Base-by-base conservation (phyloP, 2,888 invertebrate genomes). In the Microplitis deprimator region DNA sequence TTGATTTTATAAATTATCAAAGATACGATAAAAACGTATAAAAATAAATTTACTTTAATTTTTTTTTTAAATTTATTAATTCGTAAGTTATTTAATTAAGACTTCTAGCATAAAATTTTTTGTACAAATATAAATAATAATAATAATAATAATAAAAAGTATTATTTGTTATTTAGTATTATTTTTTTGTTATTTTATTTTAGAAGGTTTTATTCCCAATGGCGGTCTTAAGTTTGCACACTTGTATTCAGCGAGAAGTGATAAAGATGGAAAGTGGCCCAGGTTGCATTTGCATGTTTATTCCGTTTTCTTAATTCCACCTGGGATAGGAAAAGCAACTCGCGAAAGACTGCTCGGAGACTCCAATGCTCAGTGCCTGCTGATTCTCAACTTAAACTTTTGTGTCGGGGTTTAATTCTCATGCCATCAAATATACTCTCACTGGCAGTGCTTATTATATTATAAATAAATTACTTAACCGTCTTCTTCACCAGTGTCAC, bases 231-330 rank as follows among this genome's bases (percentile, higher is more conserved):
- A 84, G 80, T 82, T 80, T 78, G 80, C 79, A 80, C 79, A 79
- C 80, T 81, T 72, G 81, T 80, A 83, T 83, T 82, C 83, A 81
- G 77, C 83, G 81, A 77, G 78, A 81, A 80, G 84, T 82, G 85
- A 86, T 86, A 86, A 86, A 86, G 86, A 85, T 84, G 84, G 84
- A 85, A 86, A 86, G 85, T 83, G 83, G 84, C 79, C 68, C 73
- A n/a, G 75, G 79, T 62, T 41, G 81, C 85, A 86, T 86, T 86
- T 86, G 86, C 86, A 86, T 86, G 84, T 85, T 86, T 86, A 86
- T 86, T 84, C 82, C 84, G 78, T 83, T 85, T 82, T 82, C 83
- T 86, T 85, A 86, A 86, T 86, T 85, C 68, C 69, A 69, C 68
- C 69, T 70, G 71, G 73, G 76, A 73, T 75, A n/a, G 29, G 39